Evolutionary conservation across 1,140 invertebrate genomes (phyloP).

Genomic region (Panonychus citri): DNA sequence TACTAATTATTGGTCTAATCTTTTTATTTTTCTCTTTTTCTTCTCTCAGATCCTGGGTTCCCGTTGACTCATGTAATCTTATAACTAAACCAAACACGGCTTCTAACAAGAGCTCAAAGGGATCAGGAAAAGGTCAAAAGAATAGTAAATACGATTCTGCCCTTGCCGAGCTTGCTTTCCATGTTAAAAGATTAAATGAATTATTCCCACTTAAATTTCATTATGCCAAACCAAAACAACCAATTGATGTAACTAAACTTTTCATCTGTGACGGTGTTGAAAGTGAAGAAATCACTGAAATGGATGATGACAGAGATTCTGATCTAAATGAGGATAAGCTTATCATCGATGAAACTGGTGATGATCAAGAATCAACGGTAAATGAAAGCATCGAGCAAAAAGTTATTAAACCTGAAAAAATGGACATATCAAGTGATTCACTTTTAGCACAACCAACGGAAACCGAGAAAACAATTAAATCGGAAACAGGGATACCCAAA

Average conservation of each 20-base stretch:
- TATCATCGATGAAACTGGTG: neutral
- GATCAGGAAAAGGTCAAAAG: conserved; percentile 20
- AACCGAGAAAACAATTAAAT: too few species aligned
- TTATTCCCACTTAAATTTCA: conserved; percentile 46
- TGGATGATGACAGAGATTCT: neutral
- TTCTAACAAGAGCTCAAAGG: conserved; percentile 30
- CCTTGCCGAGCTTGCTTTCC: conserved; percentile 42
- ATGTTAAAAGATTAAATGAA: conserved; percentile 42
- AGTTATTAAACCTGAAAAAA: neutral
- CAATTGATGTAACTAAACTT: conserved; percentile 33
- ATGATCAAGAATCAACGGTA: neutral
- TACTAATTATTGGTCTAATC: too few species aligned
- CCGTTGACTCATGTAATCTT: conserved; percentile 53
- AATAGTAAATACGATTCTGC: conserved; percentile 34
- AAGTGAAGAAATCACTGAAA: neutral
- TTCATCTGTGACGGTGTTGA: neutral
- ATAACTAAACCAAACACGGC: conserved; percentile 35
- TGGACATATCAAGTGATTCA: neutral
- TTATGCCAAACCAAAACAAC: conserved; percentile 44
- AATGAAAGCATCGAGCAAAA: neutral
- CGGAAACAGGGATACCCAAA: too few species aligned
- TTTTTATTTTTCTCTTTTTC: neutral
- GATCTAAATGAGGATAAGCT: neutral
- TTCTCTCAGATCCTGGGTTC: conserved; percentile 46
- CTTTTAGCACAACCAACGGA: neutral